Evolutionary conservation across 1,140 invertebrate species (phyloP).

Genomic region (Drosophila pallidifrons): DNA sequence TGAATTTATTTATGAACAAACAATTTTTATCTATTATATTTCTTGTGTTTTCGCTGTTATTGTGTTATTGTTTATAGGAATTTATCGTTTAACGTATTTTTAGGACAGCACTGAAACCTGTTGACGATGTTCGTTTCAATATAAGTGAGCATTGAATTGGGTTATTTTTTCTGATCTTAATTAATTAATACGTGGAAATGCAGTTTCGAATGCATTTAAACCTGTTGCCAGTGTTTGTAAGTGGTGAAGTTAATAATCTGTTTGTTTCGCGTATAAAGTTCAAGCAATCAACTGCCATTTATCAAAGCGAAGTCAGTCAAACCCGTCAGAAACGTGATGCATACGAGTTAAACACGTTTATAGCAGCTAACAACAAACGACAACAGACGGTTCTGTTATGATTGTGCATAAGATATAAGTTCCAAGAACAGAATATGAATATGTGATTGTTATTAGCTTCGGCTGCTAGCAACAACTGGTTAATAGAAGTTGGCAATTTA

Average conservation of each 20-base stretch:
- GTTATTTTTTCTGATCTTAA: not conserved
- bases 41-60: conserved; percentile 14
- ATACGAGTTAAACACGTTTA: conserved; percentile 29
- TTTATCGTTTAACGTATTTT: conserved; percentile 8
- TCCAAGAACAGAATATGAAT: conserved; percentile 40
- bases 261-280: conserved; percentile 12
- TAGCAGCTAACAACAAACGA: conserved; percentile 3
- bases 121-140: not conserved
- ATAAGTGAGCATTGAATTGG: not conserved
- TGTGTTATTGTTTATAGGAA: conserved; percentile 26
- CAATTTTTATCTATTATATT: conserved; percentile 23
- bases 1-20: conserved; percentile 56
- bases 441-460: conserved; percentile 19
- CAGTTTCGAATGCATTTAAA: not conserved
- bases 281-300: conserved; percentile 37
- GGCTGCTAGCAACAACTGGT: conserved; percentile 25
- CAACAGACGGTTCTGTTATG: conserved; percentile 6
- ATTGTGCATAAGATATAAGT: conserved; percentile 30
- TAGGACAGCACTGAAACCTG: conserved; percentile 6
- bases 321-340: conserved; percentile 37
- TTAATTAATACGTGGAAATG: not conserved
- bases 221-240: conserved; percentile 22
- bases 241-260: not conserved
- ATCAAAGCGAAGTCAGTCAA: conserved; percentile 11
- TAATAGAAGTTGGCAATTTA: conserved; percentile 1